These are phyloP conservation scores for Blera fallax DNA, from an alignment of 2,888 invertebrate genomes.

Conservation along the genomic window DNA sequence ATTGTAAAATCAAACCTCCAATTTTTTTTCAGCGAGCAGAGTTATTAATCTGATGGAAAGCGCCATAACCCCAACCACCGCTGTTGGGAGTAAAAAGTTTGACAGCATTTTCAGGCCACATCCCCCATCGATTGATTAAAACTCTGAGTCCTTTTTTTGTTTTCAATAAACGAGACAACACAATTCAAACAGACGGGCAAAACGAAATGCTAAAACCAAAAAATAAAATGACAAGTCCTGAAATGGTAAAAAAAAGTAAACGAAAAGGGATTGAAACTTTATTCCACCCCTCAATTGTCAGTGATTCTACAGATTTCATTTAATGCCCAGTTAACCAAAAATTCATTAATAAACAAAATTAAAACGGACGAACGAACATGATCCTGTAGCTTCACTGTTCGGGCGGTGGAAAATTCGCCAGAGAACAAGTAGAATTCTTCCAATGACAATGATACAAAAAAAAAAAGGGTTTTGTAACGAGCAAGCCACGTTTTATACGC, in stretches of 20 bases:
- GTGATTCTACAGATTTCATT: slow-evolving; percentile 68
- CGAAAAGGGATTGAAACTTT: slow-evolving; percentile 63
- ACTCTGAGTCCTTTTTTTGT: slow-evolving; percentile 21
- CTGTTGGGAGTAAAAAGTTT: slow-evolving; percentile 39
- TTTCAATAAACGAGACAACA: slow-evolving; percentile 24
- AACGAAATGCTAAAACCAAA: slow-evolving; percentile 40
- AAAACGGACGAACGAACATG: slow-evolving; percentile 60
- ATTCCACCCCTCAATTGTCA: slow-evolving; percentile 43
- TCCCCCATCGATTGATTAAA: slow-evolving; percentile 49
- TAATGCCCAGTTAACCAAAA: slow-evolving; percentile 73
- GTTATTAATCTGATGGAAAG: slow-evolving; percentile 26
- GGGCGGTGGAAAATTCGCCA: slow-evolving; percentile 51
- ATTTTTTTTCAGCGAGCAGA: not conserved
- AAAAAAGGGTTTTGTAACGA: slow-evolving; percentile 49
- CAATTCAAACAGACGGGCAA: slow-evolving; percentile 44
- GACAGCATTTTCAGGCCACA: not conserved
- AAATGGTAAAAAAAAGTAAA: slow-evolving; percentile 25
- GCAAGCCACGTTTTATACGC: slow-evolving; percentile 19
- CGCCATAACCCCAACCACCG: not conserved
- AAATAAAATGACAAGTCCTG: slow-evolving; percentile 46
- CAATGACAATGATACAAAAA: slow-evolving; percentile 54
- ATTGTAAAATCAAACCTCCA: slow-evolving; percentile 1
- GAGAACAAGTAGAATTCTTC: slow-evolving; percentile 47
- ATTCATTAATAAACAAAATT: slow-evolving; percentile 73
- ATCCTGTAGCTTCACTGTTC: slow-evolving; percentile 24